Conservation (phyloP, 2,113 vertebrate species). For the Maccullochella peelii region DNA sequence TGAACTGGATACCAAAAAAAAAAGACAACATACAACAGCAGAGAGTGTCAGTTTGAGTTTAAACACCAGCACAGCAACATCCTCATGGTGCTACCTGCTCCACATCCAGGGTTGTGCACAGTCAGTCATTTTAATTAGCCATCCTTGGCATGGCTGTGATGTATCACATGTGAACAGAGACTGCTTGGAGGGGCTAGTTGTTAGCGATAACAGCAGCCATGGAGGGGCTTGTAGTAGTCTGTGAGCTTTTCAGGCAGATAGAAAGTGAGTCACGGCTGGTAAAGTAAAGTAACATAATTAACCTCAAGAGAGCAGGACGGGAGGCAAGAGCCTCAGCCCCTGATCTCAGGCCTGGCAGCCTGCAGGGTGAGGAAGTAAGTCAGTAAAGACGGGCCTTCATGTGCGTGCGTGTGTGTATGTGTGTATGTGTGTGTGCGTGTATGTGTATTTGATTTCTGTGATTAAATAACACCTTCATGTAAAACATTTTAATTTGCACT, state of each 20-base stretch:
- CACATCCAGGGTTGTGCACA: conserved; percentile 63
- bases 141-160: conserved; percentile 63
- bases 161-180: conserved; percentile 65
- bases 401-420: conserved; percentile 2
- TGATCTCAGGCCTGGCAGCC: conserved; percentile 60
- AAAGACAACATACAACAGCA: conserved; percentile 24
- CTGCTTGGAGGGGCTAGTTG: conserved; percentile 65
- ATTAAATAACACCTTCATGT: conserved; percentile 1
- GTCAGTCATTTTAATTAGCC: conserved; percentile 84
- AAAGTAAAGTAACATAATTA: conserved; percentile 84
- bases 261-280: conserved; percentile 74
- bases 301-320: conserved; percentile 77
- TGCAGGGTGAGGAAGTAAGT: conserved; percentile 54
- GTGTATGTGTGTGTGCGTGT: neutral
- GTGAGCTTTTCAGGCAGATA: conserved; percentile 60
- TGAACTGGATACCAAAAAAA: conserved; percentile 36
- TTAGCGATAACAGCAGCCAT: conserved; percentile 65
- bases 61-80: conserved; percentile 29
- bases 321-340: conserved; percentile 64
- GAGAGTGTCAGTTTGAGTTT: conserved; percentile 33
- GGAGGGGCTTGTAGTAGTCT: conserved; percentile 46
- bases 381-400: neutral
- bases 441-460: neutral
- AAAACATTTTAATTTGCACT: neutral
- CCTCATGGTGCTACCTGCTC: conserved; percentile 37